A percentile compares a stretch with the other conserved stretches of the same genome.
Evolutionary conservation across 2,888 invertebrate genomes (phyloP).

Genomic region (Trissolcus japonicus): DNA sequence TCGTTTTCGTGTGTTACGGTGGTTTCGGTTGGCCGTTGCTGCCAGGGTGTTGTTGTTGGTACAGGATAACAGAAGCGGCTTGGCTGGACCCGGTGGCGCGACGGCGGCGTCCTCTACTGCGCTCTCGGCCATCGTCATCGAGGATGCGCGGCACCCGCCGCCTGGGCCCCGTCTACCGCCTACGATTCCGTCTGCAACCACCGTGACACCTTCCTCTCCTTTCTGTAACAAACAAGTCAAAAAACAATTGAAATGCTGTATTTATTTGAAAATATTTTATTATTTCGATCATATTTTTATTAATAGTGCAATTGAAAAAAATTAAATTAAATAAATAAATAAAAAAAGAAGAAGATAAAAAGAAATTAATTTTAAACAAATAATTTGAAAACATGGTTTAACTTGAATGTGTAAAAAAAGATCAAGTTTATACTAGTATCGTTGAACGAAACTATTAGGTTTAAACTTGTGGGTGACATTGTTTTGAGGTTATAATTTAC

Average conservation of each 20-base stretch:
- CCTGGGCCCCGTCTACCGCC: constrained; percentile 75
- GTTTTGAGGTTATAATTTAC: too few relatives aligned
- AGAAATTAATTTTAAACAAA: neutral
- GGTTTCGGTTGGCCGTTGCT: constrained; percentile 80
- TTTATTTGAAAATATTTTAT: neutral
- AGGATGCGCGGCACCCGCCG: constrained; percentile 76
- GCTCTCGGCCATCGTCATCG: constrained; percentile 86
- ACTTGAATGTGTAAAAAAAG: too few relatives aligned
- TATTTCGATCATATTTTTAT: neutral
- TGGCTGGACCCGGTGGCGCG: constrained; percentile 77
- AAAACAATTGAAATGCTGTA: neutral
- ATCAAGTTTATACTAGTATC: too few relatives aligned
- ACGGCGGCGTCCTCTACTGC: constrained; percentile 81
- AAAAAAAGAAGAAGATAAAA: neutral
- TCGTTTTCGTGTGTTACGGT: constrained; percentile 84
- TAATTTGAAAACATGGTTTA: too few relatives aligned
- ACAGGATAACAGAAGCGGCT: constrained; percentile 76
- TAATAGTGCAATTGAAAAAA: neutral
- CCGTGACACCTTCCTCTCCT: constrained; percentile 73
- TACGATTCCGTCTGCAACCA: constrained; percentile 74
- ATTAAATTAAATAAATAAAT: too few relatives aligned
- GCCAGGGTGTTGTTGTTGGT: constrained; percentile 81
- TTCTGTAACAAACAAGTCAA: constrained; percentile 65
- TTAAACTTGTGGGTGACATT: too few relatives aligned
- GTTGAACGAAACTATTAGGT: too few relatives aligned